Conservation (phyloP, 1,140 invertebrate genomes). For the Acromyrmex charruanus region DNA sequence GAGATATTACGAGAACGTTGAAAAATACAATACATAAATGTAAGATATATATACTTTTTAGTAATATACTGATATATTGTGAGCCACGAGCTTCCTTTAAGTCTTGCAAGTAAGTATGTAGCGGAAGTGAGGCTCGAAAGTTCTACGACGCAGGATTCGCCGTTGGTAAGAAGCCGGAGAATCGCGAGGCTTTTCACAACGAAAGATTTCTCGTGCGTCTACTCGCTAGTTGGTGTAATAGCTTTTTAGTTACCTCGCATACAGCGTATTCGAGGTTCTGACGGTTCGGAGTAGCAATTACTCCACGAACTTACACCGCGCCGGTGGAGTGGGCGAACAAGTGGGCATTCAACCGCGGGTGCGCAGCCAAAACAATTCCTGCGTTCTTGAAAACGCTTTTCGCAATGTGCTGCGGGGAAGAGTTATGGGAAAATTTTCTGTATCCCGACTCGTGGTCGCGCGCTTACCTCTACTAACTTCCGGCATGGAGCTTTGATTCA, state of each 20-base stretch:
- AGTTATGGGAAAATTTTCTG: slow-evolving; percentile 59
- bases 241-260: slow-evolving; percentile 67
- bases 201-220: slow-evolving; percentile 69
- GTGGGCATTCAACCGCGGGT: slow-evolving; percentile 68
- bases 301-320: slow-evolving; percentile 62
- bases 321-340: slow-evolving; percentile 68
- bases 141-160: slow-evolving; percentile 42
- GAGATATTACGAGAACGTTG: neutral
- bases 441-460: slow-evolving; percentile 48
- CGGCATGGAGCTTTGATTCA: slow-evolving; percentile 36
- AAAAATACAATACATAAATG: neutral
- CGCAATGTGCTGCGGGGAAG: slow-evolving; percentile 47
- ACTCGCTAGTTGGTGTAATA: slow-evolving; percentile 63
- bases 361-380: slow-evolving; percentile 70
- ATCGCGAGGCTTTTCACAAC: slow-evolving; percentile 44
- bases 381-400: slow-evolving; percentile 55
- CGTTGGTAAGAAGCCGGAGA: slow-evolving; percentile 46
- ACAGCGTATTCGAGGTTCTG: slow-evolving; percentile 53
- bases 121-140: slow-evolving; percentile 9
- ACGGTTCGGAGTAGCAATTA: slow-evolving; percentile 72
- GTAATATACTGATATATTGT: neutral
- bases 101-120: slow-evolving; percentile 2
- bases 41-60: neutral
- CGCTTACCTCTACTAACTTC: slow-evolving; percentile 47
- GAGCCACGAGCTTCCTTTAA: neutral